Conservation (phyloP, 2,797 vertebrate species). For the Pseudochirops corinnae region DNA sequence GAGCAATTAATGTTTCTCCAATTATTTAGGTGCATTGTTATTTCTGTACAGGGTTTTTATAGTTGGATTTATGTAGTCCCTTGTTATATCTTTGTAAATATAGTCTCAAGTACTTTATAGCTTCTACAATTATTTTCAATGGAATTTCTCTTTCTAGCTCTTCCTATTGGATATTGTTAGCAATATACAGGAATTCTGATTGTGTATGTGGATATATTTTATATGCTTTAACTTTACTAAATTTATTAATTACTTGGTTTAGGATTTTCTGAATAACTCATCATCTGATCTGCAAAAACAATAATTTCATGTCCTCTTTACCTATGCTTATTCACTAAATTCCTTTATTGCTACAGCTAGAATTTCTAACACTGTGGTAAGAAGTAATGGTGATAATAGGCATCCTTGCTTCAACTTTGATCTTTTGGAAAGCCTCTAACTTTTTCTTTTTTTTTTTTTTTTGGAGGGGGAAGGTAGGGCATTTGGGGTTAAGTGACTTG, state of each 20-base stretch:
- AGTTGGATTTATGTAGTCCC: neutral
- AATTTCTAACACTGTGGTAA: neutral
- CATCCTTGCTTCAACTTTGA: neutral
- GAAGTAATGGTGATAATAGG: neutral
- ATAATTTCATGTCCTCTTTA: neutral
- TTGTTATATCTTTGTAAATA: neutral
- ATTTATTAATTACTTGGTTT: neutral
- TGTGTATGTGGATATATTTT: neutral
- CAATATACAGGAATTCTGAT: neutral
- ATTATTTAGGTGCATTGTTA: neutral
- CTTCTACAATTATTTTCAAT: neutral
- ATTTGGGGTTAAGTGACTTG: too few relatives aligned
- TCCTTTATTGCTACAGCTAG: neutral
- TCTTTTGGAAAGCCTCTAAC: neutral
- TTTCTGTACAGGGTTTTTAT: neutral
- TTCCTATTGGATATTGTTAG: neutral
- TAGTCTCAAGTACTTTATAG: neutral
- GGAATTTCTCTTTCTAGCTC: neutral
- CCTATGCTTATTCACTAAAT: neutral
- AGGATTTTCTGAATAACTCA: neutral
- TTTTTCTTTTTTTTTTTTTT: neutral
- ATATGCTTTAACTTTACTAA: neutral
- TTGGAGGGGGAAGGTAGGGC: too few relatives aligned
- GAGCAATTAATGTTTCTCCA: neutral
- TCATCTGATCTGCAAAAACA: neutral